phyloP scores from a whole-genome alignment of 1,140 invertebrate genomes.

The Eumeta japonica region DNA sequence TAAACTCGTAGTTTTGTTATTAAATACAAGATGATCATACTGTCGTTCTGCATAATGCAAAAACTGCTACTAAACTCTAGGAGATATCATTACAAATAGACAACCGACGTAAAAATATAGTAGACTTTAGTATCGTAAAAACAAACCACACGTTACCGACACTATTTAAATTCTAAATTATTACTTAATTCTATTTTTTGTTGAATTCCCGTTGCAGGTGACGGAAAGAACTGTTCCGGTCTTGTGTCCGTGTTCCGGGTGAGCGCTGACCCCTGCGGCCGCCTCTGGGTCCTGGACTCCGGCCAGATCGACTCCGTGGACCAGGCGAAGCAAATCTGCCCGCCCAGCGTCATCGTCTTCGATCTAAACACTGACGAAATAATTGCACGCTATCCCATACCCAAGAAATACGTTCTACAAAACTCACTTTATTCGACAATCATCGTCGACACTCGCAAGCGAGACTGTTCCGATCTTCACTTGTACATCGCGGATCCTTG shows the following conservation, averaged over 20 bases:
- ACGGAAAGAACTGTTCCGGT: constrained; percentile 59
- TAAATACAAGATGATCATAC: too few relatives aligned
- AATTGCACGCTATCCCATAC: constrained; percentile 64
- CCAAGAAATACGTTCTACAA: constrained; percentile 65
- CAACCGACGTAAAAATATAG: too few relatives aligned
- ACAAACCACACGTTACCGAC: not conserved
- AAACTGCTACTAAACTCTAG: too few relatives aligned
- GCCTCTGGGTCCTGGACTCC: constrained; percentile 77
- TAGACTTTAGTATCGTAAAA: not conserved
- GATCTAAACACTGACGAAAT: constrained; percentile 66
- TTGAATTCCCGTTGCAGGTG: constrained; percentile 22
- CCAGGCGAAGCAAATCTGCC: constrained; percentile 66
- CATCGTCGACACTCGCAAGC: constrained; percentile 63
- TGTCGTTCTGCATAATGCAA: too few relatives aligned
- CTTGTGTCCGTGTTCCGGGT: constrained; percentile 78
- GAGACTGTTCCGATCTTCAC: constrained; percentile 65
- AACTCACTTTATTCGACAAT: constrained; percentile 76
- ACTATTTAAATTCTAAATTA: not conserved
- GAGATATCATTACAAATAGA: too few relatives aligned
- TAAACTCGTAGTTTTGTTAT: too few relatives aligned
- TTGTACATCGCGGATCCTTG: constrained; percentile 76
- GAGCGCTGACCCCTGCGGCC: constrained; percentile 66
- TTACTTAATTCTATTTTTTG: not conserved
- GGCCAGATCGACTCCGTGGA: constrained; percentile 61
- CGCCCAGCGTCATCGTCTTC: constrained; percentile 73